Evolutionary conservation across 1,140 invertebrate genomes (phyloP).

Genomic region (Triops cancriformis): DNA sequence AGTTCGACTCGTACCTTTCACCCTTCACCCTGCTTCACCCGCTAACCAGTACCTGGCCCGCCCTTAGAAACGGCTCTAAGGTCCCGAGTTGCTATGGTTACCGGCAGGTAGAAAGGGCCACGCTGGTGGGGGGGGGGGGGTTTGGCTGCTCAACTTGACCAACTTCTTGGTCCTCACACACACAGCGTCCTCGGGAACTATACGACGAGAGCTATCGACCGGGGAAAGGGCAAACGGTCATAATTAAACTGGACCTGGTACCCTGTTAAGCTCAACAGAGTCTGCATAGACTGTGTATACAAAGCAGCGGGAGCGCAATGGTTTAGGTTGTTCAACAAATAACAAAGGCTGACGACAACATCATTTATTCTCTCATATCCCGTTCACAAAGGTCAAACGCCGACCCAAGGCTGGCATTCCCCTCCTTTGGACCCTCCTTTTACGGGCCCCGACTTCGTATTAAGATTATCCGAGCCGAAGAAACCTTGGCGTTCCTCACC

Average conservation of each 20-base stretch:
- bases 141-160: neutral
- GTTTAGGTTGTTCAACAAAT: neutral
- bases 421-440: too few species aligned
- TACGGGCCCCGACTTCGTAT: too few species aligned
- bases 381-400: neutral
- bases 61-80: too few species aligned
- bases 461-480: too few species aligned
- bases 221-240: neutral
- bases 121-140: neutral
- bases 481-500: too few species aligned
- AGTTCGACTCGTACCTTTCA: neutral
- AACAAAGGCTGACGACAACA: neutral
- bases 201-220: neutral
- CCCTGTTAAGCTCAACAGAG: neutral
- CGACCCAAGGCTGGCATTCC: too few species aligned
- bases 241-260: neutral
- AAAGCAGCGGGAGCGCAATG: neutral
- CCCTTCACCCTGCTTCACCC: neutral
- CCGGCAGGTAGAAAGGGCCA: neutral
- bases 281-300: neutral
- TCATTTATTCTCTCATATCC: neutral
- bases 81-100: neutral
- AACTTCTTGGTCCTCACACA: neutral
- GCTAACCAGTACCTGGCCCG: neutral
- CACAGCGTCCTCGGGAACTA: neutral